Conservation (phyloP, 1,140 invertebrate species). For the Plodia interpunctella region DNA sequence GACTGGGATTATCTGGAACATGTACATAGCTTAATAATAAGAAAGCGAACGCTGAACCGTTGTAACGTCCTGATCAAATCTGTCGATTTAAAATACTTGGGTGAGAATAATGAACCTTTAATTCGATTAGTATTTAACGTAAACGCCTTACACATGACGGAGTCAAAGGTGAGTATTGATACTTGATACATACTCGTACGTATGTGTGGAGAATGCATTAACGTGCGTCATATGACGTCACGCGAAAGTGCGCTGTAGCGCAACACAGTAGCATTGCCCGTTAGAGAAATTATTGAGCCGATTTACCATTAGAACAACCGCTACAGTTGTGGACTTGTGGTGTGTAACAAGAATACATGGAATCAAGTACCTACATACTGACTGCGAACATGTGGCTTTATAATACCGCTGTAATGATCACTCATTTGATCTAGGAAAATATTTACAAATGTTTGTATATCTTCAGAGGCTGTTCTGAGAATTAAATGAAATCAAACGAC, state of each 20-base stretch:
- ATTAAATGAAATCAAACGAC: no score
- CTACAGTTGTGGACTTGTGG: background rate
- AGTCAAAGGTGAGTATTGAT: constrained; percentile 30
- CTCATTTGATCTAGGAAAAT: no score
- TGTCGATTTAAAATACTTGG: background rate
- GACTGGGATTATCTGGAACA: constrained; percentile 15
- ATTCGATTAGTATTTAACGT: background rate
- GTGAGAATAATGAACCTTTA: background rate
- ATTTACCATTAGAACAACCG: background rate
- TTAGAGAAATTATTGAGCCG: constrained; percentile 3
- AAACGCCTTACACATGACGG: constrained; percentile 6
- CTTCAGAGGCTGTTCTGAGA: no score
- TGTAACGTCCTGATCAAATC: background rate
- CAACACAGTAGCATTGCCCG: background rate
- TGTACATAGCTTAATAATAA: constrained; percentile 9
- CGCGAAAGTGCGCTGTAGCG: constrained; percentile 4
- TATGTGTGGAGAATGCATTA: constrained; percentile 12
- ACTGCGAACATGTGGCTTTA: background rate
- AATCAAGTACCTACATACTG: no score
- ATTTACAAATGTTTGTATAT: no score
- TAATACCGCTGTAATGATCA: background rate
- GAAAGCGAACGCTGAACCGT: background rate
- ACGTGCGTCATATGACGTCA: constrained; percentile 17
- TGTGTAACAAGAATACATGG: background rate
- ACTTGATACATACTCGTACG: constrained; percentile 13